Conservation (phyloP, 2,888 invertebrate species). For the Drosophila ustulata region DNA sequence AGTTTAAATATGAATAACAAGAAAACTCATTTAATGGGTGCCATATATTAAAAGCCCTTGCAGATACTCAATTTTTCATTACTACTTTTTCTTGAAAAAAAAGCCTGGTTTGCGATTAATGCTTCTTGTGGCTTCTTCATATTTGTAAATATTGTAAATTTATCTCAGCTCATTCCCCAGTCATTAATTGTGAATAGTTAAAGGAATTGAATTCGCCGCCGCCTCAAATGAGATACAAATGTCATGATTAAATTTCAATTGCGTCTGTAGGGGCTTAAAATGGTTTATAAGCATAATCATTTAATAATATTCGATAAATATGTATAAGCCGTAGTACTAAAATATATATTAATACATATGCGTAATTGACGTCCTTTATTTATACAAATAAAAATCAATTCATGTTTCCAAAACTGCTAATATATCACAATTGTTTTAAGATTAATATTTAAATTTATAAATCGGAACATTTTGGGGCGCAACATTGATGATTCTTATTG, state of each 20-base stretch:
- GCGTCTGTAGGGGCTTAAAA: constrained; percentile 6
- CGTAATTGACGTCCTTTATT: constrained; percentile 9
- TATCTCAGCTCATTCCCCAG: constrained; percentile 9
- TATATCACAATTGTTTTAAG: background rate
- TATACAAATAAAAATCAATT: constrained; percentile 8
- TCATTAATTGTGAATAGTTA: background rate
- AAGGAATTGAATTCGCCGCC: constrained; percentile 2
- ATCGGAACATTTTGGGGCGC: too few relatives aligned
- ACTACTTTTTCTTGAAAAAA: background rate
- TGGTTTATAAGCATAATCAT: constrained; percentile 3
- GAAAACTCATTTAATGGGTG: background rate
- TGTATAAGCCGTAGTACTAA: constrained; percentile 2
- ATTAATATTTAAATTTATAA: too few relatives aligned
- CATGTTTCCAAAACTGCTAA: background rate
- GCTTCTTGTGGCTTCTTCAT: background rate
- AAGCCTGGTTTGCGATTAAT: background rate
- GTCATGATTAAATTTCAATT: constrained; percentile 9
- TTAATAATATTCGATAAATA: background rate
- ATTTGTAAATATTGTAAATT: background rate
- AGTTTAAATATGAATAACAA: background rate
- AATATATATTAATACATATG: background rate
- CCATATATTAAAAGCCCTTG: background rate
- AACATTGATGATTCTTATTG: too few relatives aligned
- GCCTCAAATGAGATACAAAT: constrained; percentile 2
- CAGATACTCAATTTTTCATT: background rate